Base-by-base conservation (phyloP, 2,888 invertebrate species). In the Loripinus fragilis region DNA sequence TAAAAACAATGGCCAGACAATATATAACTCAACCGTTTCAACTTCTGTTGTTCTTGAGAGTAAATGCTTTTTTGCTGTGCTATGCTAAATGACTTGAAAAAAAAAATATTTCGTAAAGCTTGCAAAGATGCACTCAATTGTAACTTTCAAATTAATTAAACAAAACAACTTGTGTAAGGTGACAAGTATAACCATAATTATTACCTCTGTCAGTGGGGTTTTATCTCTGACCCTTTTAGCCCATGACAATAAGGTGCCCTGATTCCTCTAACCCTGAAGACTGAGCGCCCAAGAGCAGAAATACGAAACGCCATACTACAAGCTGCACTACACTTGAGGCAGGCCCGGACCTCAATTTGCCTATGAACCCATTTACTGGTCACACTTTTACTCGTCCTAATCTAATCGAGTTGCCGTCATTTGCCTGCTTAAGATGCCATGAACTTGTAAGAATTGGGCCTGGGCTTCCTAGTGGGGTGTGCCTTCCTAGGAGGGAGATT, bases 401-500 rank as follows among this genome's bases (percentile, higher is more conserved):
- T 60, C 60, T 60, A 60, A 20, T 30, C 23, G 60, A 33, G 30
- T n/a, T 33, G 7, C 60, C 60, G 20, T 33, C 60, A 60, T 33
- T 60, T 60, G 60, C 60, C 60, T 60, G 60, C 10, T 33, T 60
- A 60, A 52, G 60, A 60, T 60, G 60, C 60, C 60, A 52, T 7
- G 28, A 60, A 60, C 60, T 60, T 12, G 60, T 33, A 33, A 60
- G 20, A 60, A 28, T 30, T 17, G 60, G 60, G 20, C 30, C 33
- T 33, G 30, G 60, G 60, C 60, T 60, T 60, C 60, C 60, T 33
- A 60, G 60, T 33, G 33, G 60, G 60, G 33, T 17, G 33, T 15
- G 20, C 60, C 60, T 60, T 60, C 60, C 60, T 33, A 60, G 60
- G 28, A 60, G 60, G 60, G 60, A 60, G 55, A 20, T 33, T 10